phyloP scores from a whole-genome alignment of 2,888 invertebrate genomes.

The Aspidiotus rigidus region DNA sequence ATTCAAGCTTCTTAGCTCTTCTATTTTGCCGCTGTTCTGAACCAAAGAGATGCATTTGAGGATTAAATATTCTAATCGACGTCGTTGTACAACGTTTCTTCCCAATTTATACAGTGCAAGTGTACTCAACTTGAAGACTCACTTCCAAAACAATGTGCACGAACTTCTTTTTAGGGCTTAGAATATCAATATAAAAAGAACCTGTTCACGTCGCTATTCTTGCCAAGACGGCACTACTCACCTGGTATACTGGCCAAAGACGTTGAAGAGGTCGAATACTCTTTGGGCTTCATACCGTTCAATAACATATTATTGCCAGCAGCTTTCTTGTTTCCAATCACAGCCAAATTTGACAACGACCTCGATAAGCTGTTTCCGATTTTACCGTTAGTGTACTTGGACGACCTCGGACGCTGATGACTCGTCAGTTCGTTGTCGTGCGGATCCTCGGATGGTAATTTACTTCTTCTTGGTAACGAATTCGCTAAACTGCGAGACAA shows the following conservation, averaged over 20 bases:
- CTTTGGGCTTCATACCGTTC: slow-evolving; percentile 36
- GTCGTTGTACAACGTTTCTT: no score
- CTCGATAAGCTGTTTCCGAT: slow-evolving; percentile 36
- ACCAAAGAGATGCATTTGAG: no score
- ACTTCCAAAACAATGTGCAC: no score
- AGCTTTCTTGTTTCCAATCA: slow-evolving; percentile 39
- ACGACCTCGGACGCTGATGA: not conserved
- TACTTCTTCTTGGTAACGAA: slow-evolving; percentile 44
- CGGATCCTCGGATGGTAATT: slow-evolving; percentile 38
- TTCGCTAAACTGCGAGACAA: slow-evolving; percentile 40
- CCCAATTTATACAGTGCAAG: no score
- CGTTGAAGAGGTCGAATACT: slow-evolving; percentile 35
- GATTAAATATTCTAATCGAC: no score
- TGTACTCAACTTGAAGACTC: no score
- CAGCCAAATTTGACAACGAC: slow-evolving; percentile 39
- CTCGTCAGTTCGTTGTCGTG: not conserved
- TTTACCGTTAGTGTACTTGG: slow-evolving; percentile 34
- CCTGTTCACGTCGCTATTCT: no score
- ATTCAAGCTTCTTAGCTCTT: no score
- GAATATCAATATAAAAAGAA: no score
- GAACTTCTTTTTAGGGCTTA: no score
- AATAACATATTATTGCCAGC: slow-evolving; percentile 42
- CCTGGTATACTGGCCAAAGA: slow-evolving; percentile 34
- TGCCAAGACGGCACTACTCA: slow-evolving; percentile 7
- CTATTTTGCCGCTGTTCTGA: no score